Conservation (phyloP, 2,113 vertebrate species). For the Elgaria multicarinata region DNA sequence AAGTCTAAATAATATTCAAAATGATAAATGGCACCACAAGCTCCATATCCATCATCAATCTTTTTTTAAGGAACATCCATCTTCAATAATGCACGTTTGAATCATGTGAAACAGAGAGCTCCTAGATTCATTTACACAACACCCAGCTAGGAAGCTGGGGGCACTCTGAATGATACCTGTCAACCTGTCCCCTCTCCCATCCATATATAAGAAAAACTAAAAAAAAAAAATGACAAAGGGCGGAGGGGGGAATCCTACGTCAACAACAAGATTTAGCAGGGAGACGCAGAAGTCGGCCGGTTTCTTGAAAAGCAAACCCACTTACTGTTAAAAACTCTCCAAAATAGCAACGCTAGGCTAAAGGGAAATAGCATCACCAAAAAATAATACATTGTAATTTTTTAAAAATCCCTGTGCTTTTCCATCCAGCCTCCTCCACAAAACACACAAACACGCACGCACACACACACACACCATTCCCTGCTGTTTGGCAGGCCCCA, state of each 20-base stretch:
- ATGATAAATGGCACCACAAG: slow-evolving; percentile 97
- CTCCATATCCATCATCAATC: slow-evolving; percentile 98
- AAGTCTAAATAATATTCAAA: slow-evolving; percentile 99
- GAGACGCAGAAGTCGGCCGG: slow-evolving; percentile 11
- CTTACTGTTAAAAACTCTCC: background rate
- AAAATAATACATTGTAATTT: too few relatives aligned
- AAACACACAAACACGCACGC: too few relatives aligned
- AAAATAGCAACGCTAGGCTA: slow-evolving; percentile 58
- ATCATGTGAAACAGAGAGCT: slow-evolving; percentile 88
- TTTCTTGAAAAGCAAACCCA: slow-evolving; percentile 15
- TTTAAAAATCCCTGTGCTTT: slow-evolving; percentile 37
- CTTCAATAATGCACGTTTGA: slow-evolving; percentile 94
- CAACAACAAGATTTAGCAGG: slow-evolving; percentile 43
- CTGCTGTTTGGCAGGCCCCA: slow-evolving; percentile 84
- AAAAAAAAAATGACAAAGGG: background rate
- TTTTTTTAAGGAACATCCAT: slow-evolving; percentile 99
- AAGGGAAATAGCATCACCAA: slow-evolving; percentile 69
- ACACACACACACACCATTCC: slow-evolving; percentile 61
- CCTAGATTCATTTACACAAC: slow-evolving; percentile 88
- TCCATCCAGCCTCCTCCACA: background rate
- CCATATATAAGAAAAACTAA: slow-evolving; percentile 6
- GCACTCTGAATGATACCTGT: slow-evolving; percentile 89
- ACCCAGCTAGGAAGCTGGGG: slow-evolving; percentile 84
- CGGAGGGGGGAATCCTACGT: background rate
- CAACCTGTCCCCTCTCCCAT: slow-evolving; percentile 72